phyloP scores from a whole-genome alignment of 2,113 vertebrate genomes.

The Sorex araneus region DNA sequence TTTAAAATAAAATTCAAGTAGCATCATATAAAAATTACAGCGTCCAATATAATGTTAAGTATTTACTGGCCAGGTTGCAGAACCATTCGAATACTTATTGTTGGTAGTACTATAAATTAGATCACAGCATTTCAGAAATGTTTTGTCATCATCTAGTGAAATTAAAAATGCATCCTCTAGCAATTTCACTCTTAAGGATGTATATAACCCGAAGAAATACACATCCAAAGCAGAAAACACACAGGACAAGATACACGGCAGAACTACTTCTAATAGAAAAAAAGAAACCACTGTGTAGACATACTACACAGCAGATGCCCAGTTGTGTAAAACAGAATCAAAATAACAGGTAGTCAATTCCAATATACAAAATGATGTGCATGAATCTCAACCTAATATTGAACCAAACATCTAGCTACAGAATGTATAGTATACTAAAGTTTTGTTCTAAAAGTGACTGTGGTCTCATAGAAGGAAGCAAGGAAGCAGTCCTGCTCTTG shows the following conservation, averaged over 20 bases:
- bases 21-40: not conserved
- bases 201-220: not conserved
- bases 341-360: not conserved
- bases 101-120: not conserved
- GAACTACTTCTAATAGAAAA: not conserved
- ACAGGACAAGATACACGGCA: not conserved
- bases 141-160: not conserved
- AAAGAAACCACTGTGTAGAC: not conserved
- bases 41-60: not conserved
- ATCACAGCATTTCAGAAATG: slow-evolving; percentile 13
- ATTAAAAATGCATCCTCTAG: not conserved
- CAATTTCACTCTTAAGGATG: not conserved
- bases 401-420: not conserved
- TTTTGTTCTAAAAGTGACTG: not conserved
- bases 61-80: not conserved
- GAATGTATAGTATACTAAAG: not conserved
- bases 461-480: too few relatives aligned
- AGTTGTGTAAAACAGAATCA: not conserved
- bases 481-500: too few relatives aligned
- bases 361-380: not conserved
- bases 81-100: not conserved
- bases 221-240: fast-evolving
- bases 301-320: not conserved
- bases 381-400: not conserved
- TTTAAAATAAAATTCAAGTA: not conserved